Evolutionary conservation across 2,797 vertebrate species (phyloP).

Genomic region (Myotis vivesi): DNA sequence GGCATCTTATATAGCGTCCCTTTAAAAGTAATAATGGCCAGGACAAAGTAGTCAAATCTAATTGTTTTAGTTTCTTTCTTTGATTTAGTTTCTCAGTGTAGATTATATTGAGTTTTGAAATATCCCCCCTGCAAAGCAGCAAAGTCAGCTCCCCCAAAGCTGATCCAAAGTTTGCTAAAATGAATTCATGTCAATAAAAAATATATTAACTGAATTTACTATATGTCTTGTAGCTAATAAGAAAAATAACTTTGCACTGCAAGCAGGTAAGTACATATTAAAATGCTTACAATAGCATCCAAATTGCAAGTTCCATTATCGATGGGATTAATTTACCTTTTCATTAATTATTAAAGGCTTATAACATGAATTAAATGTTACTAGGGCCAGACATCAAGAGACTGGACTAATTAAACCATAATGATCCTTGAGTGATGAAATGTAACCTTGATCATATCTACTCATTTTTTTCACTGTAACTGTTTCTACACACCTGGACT

Average conservation of each 20-base stretch:
- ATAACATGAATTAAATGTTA: constrained; percentile 36
- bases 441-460: background rate
- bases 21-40: constrained; percentile 25
- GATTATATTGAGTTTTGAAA: background rate
- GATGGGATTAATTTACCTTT: constrained; percentile 43
- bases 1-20: background rate
- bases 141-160: background rate
- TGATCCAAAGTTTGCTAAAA: constrained; percentile 7
- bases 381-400: background rate
- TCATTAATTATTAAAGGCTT: constrained; percentile 36
- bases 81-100: background rate
- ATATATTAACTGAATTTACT: background rate
- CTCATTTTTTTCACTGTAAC: background rate
- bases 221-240: background rate
- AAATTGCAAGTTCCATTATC: background rate
- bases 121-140: background rate
- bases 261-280: constrained; percentile 3
- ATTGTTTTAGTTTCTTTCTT: background rate
- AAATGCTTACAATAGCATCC: constrained; percentile 25
- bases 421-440: background rate
- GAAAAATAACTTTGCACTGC: background rate
- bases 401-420: constrained; percentile 12
- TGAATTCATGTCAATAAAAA: background rate
- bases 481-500: background rate
- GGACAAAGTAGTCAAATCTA: background rate